Percentiles rank a stretch among this genome's conserved stretches.
phyloP scores from a whole-genome alignment of 1,140 invertebrate species.

The Drosophila nikananu region DNA sequence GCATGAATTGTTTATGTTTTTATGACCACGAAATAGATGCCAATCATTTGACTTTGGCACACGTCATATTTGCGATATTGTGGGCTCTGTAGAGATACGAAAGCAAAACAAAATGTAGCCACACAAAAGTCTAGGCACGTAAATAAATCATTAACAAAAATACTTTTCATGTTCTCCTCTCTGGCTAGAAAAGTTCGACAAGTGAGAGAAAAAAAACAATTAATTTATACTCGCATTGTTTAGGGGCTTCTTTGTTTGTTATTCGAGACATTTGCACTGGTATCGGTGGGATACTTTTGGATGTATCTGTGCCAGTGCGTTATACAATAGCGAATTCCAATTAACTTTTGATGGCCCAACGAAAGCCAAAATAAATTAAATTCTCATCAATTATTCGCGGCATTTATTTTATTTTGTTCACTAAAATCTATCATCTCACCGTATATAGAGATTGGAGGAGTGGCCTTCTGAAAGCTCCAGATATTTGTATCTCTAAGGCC shows the following conservation, averaged over 20 bases:
- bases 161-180: conserved; percentile 54
- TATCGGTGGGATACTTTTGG: conserved; percentile 33
- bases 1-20: conserved; percentile 15
- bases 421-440: conserved; percentile 1
- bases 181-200: conserved; percentile 14
- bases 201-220: conserved; percentile 43
- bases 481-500: neutral
- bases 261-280: conserved; percentile 32
- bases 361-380: conserved; percentile 44
- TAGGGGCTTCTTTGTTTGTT: conserved; percentile 36
- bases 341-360: conserved; percentile 39
- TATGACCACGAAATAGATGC: conserved; percentile 39
- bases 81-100: conserved; percentile 23
- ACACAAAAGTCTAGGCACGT: conserved; percentile 12
- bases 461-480: conserved; percentile 9
- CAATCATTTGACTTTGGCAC: conserved; percentile 38
- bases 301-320: conserved; percentile 8
- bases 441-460: neutral
- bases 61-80: conserved; percentile 61
- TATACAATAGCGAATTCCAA: conserved; percentile 30
- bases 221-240: conserved; percentile 58
- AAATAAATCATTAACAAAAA: conserved; percentile 61
- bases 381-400: conserved; percentile 30
- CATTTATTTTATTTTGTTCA: conserved; percentile 5
- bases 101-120: conserved; percentile 39